Base-by-base conservation (phyloP, 2,888 invertebrate genomes). In the Sialis lutaria region DNA sequence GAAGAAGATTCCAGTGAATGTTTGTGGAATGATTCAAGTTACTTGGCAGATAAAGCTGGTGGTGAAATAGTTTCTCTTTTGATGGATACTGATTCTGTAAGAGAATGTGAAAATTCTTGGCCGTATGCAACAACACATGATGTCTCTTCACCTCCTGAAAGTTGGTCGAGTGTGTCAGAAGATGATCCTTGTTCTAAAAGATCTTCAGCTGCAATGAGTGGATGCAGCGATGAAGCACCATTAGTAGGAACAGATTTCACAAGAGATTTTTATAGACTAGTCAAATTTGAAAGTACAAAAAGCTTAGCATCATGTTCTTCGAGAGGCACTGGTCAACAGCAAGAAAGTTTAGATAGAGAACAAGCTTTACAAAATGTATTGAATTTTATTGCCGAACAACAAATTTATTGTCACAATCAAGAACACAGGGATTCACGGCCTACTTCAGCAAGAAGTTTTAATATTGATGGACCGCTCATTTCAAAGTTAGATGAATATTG, bases 221-320 rank as follows among this genome's bases (percentile, higher is more conserved):
- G 78, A 2, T 70, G 69, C 51, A 72, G 72, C 60, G 79, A 80
- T 57, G 78, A 80, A 57, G 70, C 79, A 50, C 75, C 79, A 1
- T 74, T 75, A 39, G 70, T 81, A 13, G 82, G 82, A 13, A 73
- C 79, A 9, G 82, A 83, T 61, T 85, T 85, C 57, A 84, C 83
- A 5, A 68, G 83, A 52, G 85, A 85, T 64, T 85, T 84, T 63
- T 85, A 85, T 60, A 75, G 82, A 33, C 72, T 85, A 51, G 84
- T 84, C 42, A 83, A 83, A 64, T 83, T 83, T 58, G 85, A 83
- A 60, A 84, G 83, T 64, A 82, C 80, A 51, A 82, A 82, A 61
- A 83, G 83, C 61, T 67, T 84, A 58, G 82, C 82, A 40, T 82
- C 82, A 34, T 82, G 79, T 56, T 81, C 81, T 42, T 81, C 79